These are phyloP conservation scores for Oncorhynchus masou DNA, from an alignment of 2,113 vertebrate species.

Conservation along the genomic window DNA sequence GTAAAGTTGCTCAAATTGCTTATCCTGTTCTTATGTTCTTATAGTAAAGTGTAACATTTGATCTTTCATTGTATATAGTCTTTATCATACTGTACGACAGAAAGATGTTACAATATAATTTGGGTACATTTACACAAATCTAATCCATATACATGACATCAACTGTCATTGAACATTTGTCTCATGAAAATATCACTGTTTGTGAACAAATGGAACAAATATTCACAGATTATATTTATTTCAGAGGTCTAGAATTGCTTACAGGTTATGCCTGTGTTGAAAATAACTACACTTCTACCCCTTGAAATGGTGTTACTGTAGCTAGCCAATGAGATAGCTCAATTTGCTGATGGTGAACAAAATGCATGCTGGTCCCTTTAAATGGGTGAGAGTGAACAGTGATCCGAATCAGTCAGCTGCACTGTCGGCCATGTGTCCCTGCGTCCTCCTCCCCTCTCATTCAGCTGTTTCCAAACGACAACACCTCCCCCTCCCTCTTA, in stretches of 20 bases:
- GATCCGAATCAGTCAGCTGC: conserved; percentile 61
- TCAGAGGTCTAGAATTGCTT: not conserved
- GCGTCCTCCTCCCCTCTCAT: conserved; percentile 55
- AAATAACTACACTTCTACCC: not conserved
- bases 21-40: not conserved
- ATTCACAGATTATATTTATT: not conserved
- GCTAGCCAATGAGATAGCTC: conserved; percentile 2
- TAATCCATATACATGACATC: no score
- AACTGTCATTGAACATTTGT: not conserved
- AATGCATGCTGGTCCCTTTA: conserved; percentile 34
- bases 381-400: conserved; percentile 36
- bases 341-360: conserved; percentile 35
- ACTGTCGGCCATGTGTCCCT: conserved; percentile 57
- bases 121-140: no score
- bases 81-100: not conserved
- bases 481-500: conserved; percentile 35
- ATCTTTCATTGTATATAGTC: not conserved
- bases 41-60: not conserved
- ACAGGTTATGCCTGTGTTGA: not conserved
- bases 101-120: no score
- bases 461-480: conserved; percentile 61
- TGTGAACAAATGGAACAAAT: no score
- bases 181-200: not conserved
- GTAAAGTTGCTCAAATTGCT: not conserved
- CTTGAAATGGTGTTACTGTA: not conserved